phyloP scores from a whole-genome alignment of 1,140 invertebrate species.

The Paraescarpia echinospica region DNA sequence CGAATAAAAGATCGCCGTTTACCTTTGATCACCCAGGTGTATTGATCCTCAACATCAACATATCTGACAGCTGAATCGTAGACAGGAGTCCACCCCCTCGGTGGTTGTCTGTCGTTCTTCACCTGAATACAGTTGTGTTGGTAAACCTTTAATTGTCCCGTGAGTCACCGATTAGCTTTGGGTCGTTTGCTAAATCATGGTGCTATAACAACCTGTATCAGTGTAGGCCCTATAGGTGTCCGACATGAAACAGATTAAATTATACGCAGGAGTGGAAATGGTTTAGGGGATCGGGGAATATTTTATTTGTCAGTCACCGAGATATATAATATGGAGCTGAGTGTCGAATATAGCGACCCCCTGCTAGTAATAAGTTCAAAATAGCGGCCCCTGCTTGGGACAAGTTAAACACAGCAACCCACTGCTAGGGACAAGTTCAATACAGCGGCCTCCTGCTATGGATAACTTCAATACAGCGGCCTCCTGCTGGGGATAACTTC shows the following conservation, averaged over 20 bases:
- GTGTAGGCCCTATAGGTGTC: no score
- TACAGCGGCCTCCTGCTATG: no score
- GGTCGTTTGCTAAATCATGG: background rate
- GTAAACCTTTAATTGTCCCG: background rate
- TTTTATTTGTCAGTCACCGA: no score
- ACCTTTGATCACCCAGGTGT: background rate
- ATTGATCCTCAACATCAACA: background rate
- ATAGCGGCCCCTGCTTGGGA: no score
- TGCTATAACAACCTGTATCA: background rate
- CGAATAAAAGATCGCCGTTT: background rate
- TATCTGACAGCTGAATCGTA: background rate
- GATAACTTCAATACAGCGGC: no score
- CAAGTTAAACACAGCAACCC: no score
- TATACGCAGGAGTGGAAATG: no score
- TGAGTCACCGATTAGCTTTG: background rate
- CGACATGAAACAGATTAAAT: background rate
- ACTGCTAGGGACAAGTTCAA: background rate
- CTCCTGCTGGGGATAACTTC: no score
- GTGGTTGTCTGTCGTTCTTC: background rate
- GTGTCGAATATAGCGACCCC: no score
- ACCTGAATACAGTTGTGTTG: background rate
- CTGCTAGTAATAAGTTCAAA: no score
- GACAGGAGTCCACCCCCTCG: background rate
- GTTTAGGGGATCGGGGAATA: no score
- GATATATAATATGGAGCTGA: no score